A percentile compares a stretch with the other conserved stretches of the same genome.
Evolutionary conservation across 1,140 invertebrate species (phyloP).

Genomic region (Grapholita molesta): DNA sequence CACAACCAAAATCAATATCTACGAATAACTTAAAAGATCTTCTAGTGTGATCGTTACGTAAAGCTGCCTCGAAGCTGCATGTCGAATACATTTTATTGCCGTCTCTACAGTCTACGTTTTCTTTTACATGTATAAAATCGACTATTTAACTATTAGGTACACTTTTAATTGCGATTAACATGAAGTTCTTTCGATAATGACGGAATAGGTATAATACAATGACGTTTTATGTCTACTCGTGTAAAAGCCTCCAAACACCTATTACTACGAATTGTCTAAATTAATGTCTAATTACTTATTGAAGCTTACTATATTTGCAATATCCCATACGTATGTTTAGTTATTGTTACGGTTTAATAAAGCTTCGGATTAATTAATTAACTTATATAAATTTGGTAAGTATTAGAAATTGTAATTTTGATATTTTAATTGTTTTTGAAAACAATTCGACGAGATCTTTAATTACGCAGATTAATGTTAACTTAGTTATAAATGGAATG

Average conservation of each 20-base stretch:
- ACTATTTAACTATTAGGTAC: conserved; percentile 46
- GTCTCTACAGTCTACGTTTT: conserved; percentile 20
- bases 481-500: not conserved
- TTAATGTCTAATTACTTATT: conserved; percentile 45
- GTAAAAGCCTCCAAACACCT: conserved; percentile 75
- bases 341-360: conserved; percentile 72
- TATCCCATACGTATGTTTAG: conserved; percentile 64
- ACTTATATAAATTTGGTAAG: conserved; percentile 12
- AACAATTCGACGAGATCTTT: conserved; percentile 7
- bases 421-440: not conserved
- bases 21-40: conserved; percentile 29
- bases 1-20: conserved; percentile 39
- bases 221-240: conserved; percentile 55
- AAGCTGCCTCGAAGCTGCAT: conserved; percentile 30
- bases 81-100: conserved; percentile 17
- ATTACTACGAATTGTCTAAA: conserved; percentile 44
- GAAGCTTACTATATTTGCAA: conserved; percentile 8
- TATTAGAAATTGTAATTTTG: not conserved
- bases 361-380: conserved; percentile 47
- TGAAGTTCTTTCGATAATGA: conserved; percentile 52
- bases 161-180: conserved; percentile 42
- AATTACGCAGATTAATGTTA: not conserved
- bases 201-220: conserved; percentile 59
- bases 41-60: conserved; percentile 22
- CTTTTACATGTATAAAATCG: conserved; percentile 45